These are phyloP conservation scores for Triplophysa tibetana DNA, from an alignment of 2,113 vertebrate genomes.

Conservation along the genomic window DNA sequence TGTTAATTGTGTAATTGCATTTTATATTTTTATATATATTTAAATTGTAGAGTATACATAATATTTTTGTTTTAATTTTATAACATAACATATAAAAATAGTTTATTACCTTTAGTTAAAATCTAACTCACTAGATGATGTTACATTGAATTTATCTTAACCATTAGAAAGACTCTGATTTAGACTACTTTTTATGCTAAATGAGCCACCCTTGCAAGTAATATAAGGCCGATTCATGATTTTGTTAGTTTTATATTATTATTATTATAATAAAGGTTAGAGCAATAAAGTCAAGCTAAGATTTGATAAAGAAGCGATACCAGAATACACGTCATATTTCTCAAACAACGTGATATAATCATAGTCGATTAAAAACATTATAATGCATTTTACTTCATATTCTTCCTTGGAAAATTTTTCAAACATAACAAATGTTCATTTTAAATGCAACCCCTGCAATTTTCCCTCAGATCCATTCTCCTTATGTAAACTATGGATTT, in stretches of 20 bases:
- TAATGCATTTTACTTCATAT: too few relatives aligned
- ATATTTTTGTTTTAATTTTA: too few relatives aligned
- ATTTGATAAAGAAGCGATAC: neutral
- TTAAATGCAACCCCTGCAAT: neutral
- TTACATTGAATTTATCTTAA: neutral
- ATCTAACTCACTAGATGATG: neutral
- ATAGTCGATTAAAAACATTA: too few relatives aligned
- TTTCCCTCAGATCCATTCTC: conserved; percentile 46
- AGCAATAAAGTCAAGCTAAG: neutral
- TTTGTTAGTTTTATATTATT: neutral
- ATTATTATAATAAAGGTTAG: neutral
- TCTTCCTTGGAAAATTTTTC: too few relatives aligned
- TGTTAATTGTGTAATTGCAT: neutral
- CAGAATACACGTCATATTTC: neutral
- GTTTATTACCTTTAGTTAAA: neutral
- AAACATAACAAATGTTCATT: neutral
- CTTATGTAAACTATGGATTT: conserved; percentile 64
- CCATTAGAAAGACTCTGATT: neutral
- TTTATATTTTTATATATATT: too few relatives aligned
- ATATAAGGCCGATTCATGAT: neutral
- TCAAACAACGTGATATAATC: neutral
- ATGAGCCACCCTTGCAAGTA: neutral
- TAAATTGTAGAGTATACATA: too few relatives aligned
- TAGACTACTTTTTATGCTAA: neutral
- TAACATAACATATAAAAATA: neutral